Base-by-base conservation (phyloP, 2,113 vertebrate genomes). In the Pachypanchax playfairii region DNA sequence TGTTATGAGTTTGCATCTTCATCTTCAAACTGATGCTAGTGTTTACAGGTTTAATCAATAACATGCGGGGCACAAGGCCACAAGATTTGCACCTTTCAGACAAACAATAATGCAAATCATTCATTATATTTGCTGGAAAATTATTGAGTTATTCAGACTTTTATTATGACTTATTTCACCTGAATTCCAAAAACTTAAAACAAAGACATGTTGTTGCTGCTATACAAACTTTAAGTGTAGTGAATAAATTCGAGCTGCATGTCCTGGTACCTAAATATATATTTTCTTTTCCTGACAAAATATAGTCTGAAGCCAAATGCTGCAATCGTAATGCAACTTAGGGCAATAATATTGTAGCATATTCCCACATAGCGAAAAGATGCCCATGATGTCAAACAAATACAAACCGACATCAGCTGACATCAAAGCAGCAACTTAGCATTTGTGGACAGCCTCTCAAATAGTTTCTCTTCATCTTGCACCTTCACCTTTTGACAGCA, bases 281-380 rank as follows among this genome's bases (percentile, higher is more conserved):
- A 14, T 42, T 28, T 62, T 12, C 55, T 44, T 61, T 26, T 15
- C 4, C 14, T 31, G 47, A 53, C 46, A 69, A 69, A 60, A 62
- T 62, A 74, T 73, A 67, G 44, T 81, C 65, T 58, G 38, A 55
- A 76, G 60, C 56, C 64, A 74, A 81, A 59, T 61, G 57, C 65
- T 81, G 84, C 74, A 82, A 85, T 75, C 42, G 75, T 79, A 75
- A 81, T 61, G 78, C 55, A 87, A 84, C 70, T 62, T 53, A 4
- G 61, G 63, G 80, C 66, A 86, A 79, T 69, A 54, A 42, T 52
- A 73, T 70, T 82, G 73, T 36, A 51, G 49, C 41, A 25, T 41
- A 65, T 70, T 54, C 73, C 75, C 62, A 71, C 61, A 61, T 64
- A 75, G 51, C 24, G 10, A 43, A 58, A 31, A 28, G 5, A 58